Percentiles rank a stretch among this genome's conserved stretches.
phyloP scores from a whole-genome alignment of 2,113 vertebrate species.

The Eleginops maclovinus region DNA sequence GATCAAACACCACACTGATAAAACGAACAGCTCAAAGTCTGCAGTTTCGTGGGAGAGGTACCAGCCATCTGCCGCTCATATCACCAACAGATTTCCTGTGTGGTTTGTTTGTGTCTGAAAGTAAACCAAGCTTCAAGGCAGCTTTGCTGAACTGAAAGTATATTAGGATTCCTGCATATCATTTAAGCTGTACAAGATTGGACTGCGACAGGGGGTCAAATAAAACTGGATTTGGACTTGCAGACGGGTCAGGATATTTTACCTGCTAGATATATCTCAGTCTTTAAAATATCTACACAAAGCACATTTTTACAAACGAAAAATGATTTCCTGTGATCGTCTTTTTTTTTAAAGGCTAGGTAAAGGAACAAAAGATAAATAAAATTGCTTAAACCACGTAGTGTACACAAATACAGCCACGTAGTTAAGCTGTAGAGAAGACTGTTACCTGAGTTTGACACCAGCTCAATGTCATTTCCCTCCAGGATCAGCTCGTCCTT shows the following conservation, averaged over 20 bases:
- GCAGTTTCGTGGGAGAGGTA: neutral
- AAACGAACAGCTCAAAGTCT: neutral
- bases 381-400: no score
- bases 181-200: no score
- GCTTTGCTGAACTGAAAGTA: neutral
- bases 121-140: neutral
- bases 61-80: neutral
- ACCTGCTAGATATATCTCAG: no score
- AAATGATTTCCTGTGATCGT: no score
- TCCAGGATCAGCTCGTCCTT: constrained; percentile 98
- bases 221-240: no score
- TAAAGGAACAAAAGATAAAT: no score
- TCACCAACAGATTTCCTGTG: neutral
- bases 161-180: neutral
- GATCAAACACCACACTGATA: neutral
- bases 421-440: neutral
- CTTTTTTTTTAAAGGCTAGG: no score
- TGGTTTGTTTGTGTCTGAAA: neutral
- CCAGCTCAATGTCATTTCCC: constrained; percentile 98
- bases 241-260: no score
- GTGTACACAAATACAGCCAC: no score
- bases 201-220: no score
- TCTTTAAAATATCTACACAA: no score
- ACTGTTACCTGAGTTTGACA: constrained; percentile 95
- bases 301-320: no score